Conservation (phyloP, 2,888 invertebrate species). For the Hololepta plana region DNA sequence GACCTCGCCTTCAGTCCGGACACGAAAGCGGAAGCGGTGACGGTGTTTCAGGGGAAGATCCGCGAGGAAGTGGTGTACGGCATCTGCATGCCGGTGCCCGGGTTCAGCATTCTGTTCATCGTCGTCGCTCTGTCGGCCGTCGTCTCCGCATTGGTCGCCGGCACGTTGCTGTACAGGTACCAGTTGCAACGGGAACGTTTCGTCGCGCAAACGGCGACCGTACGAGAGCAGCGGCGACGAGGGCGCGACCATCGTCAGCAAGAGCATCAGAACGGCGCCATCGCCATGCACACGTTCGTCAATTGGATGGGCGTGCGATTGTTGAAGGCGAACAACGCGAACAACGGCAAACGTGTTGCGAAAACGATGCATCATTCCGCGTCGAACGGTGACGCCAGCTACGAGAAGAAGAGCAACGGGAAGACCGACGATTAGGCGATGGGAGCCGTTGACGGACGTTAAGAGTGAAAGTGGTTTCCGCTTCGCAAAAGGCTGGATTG, state of each 20-base stretch:
- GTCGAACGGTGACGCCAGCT: too few species aligned
- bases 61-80: conserved; percentile 82
- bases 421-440: too few species aligned
- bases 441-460: too few species aligned
- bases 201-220: conserved; percentile 32
- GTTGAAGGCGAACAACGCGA: too few species aligned
- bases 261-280: conserved; percentile 32
- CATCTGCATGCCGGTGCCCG: conserved; percentile 77
- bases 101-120: conserved; percentile 76
- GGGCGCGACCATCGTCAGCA: conserved; percentile 5
- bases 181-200: conserved; percentile 56
- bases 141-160: conserved; percentile 72
- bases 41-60: conserved; percentile 75
- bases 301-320: conserved; percentile 58
- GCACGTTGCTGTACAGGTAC: conserved; percentile 58
- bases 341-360: too few species aligned
- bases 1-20: conserved; percentile 82
- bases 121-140: conserved; percentile 75
- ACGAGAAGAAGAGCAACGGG: too few species aligned
- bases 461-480: too few species aligned
- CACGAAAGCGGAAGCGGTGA: conserved; percentile 59
- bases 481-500: too few species aligned
- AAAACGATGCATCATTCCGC: too few species aligned
- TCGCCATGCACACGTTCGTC: conserved; percentile 44
- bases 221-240: conserved; percentile 4